Evolutionary conservation across 2,797 vertebrate genomes (phyloP).

Genomic region (Garrulus glandarius): DNA sequence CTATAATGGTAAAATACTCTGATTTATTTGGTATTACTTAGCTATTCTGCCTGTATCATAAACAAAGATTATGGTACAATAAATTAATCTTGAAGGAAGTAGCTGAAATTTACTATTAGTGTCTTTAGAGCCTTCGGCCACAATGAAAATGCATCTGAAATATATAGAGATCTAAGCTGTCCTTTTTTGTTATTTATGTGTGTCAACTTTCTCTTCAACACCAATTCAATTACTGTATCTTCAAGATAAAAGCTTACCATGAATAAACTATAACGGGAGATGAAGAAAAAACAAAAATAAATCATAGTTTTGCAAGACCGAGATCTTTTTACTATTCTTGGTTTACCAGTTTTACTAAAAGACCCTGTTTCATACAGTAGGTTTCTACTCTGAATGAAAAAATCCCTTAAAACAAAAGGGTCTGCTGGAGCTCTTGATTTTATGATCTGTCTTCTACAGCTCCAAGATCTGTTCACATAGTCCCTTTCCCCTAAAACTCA

Average conservation of each 20-base stretch:
- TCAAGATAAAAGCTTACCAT: slow-evolving; percentile 43
- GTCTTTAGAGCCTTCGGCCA: slow-evolving; percentile 28
- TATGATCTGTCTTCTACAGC: not conserved
- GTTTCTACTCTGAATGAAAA: not conserved
- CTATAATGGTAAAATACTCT: slow-evolving; percentile 16
- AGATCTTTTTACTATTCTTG: not conserved
- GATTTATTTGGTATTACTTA: slow-evolving; percentile 58
- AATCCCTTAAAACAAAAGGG: not conserved
- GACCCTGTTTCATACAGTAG: not conserved
- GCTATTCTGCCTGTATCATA: slow-evolving; percentile 39
- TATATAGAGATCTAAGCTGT: not conserved
- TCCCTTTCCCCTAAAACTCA: not conserved
- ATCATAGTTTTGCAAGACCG: not conserved
- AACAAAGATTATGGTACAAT: slow-evolving; percentile 57
- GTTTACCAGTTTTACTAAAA: not conserved
- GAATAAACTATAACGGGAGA: slow-evolving; percentile 29
- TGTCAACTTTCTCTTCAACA: slow-evolving; percentile 42
- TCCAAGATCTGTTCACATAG: not conserved
- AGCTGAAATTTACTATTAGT: slow-evolving; percentile 44
- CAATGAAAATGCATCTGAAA: slow-evolving; percentile 39
- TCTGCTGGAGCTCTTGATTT: not conserved
- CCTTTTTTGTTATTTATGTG: slow-evolving; percentile 26
- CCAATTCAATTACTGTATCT: slow-evolving; percentile 51
- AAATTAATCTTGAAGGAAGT: slow-evolving; percentile 46
- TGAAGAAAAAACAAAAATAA: slow-evolving; percentile 11